phyloP scores from a whole-genome alignment of 2,113 vertebrate genomes.

The Mesoclemmys tuberculata region DNA sequence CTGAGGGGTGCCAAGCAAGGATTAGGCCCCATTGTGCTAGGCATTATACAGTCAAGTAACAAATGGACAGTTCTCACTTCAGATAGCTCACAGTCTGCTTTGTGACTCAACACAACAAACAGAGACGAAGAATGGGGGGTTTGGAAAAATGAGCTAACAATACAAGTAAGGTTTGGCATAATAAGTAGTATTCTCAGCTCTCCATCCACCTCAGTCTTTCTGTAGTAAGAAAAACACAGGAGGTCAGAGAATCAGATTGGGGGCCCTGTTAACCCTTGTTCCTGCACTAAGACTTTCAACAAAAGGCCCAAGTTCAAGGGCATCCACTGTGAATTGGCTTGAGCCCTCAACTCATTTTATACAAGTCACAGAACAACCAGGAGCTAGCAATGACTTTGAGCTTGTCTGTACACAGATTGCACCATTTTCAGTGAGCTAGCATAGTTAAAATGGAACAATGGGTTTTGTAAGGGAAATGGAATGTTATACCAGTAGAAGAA shows the following conservation, averaged over 20 bases:
- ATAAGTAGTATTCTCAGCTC: not conserved
- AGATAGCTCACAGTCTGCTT: accelerated
- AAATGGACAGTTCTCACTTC: not conserved
- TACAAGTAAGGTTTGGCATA: not conserved
- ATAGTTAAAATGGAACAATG: no score
- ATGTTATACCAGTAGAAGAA: not conserved
- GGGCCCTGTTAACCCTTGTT: not conserved
- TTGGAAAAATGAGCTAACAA: not conserved
- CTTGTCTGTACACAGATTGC: not conserved
- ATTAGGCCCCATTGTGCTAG: not conserved
- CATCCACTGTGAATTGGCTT: not conserved
- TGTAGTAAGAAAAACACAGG: not conserved
- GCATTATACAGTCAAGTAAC: accelerated
- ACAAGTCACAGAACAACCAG: no score
- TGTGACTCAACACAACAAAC: accelerated
- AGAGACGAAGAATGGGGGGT: accelerated
- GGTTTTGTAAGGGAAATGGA: no score
- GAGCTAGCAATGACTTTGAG: accelerated
- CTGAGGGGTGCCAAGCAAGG: not conserved
- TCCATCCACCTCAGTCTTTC: not conserved
- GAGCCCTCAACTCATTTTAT: no score
- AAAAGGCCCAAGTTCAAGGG: not conserved
- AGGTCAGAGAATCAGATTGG: not conserved
- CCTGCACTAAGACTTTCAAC: not conserved
- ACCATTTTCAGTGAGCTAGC: no score